Conservation (phyloP, 2,113 vertebrate species). For the Barbus barbus region DNA sequence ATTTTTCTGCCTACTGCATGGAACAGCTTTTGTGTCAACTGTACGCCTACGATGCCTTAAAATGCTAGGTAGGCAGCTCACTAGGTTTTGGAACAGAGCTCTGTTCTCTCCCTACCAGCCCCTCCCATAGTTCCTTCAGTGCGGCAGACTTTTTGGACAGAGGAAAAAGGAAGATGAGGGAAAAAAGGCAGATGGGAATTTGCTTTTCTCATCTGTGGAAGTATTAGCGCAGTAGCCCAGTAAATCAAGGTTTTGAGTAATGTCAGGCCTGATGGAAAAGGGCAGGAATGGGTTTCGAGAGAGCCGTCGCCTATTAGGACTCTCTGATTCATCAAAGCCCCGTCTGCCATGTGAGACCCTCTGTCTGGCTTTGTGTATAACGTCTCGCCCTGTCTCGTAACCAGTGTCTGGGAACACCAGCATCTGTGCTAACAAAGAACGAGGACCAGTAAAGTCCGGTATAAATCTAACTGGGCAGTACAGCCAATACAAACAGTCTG, state of each 20-base stretch:
- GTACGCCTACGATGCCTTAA: background rate
- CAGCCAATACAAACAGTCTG: slow-evolving; percentile 47
- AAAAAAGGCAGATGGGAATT: slow-evolving; percentile 25
- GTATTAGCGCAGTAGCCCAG: background rate
- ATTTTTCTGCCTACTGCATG: background rate
- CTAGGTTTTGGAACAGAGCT: background rate
- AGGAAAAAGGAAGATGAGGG: slow-evolving; percentile 7
- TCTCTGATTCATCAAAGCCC: slow-evolving; percentile 8
- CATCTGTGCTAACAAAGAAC: slow-evolving; percentile 14
- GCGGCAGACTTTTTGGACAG: background rate
- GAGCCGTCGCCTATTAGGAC: background rate
- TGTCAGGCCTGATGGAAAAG: background rate
- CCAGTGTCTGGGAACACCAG: slow-evolving; percentile 4
- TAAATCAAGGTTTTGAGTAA: slow-evolving; percentile 32
- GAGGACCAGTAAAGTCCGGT: slow-evolving; percentile 23
- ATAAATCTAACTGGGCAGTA: slow-evolving; percentile 31
- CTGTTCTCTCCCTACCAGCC: background rate
- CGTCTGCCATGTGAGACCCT: slow-evolving; percentile 21
- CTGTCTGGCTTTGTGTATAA: slow-evolving; percentile 21
- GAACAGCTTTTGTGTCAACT: background rate
- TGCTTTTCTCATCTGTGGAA: slow-evolving; percentile 40
- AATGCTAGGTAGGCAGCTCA: slow-evolving; percentile 4
- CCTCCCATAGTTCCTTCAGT: background rate
- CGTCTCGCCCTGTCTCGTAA: background rate
- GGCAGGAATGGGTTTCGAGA: background rate